phyloP scores from a whole-genome alignment of 2,113 vertebrate species.

The Stigmatopora nigra region DNA sequence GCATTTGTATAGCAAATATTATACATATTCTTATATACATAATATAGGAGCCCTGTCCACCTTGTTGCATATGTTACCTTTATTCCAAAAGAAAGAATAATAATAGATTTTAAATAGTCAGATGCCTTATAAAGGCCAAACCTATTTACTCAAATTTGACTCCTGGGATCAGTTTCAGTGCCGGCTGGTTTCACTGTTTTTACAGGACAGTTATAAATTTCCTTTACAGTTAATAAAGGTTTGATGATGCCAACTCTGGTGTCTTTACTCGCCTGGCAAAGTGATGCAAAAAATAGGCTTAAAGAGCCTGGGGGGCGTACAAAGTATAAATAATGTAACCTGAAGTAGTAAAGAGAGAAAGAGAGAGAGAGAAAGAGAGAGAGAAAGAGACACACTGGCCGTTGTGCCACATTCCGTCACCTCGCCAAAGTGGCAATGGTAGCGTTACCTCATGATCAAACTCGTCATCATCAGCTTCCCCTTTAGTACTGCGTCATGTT shows the following conservation, averaged over 20 bases:
- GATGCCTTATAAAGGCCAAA: no score
- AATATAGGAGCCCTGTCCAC: no score
- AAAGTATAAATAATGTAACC: conserved; percentile 59
- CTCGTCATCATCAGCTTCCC: background rate
- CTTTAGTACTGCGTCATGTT: conserved; percentile 6
- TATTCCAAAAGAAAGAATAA: no score
- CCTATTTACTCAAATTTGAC: no score
- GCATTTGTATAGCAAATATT: no score
- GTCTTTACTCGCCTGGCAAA: conserved; percentile 22
- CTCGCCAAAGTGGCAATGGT: conserved; percentile 7
- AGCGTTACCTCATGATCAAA: background rate
- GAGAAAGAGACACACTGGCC: no score
- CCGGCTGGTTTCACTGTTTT: background rate
- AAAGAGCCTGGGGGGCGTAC: conserved; percentile 53
- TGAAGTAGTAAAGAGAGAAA: conserved; percentile 2
- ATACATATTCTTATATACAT: no score
- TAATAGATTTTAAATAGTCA: no score
- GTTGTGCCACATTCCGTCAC: conserved; percentile 25
- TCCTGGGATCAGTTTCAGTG: background rate
- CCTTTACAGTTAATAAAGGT: background rate
- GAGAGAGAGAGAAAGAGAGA: conserved; percentile 17
- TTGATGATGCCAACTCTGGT: background rate
- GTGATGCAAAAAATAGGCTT: conserved; percentile 40
- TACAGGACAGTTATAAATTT: background rate
- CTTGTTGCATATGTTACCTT: no score